Evolutionary conservation across 1,140 invertebrate species (phyloP), one percentile per base, ranked within the genome.

Genomic region (Lucilia cuprina): DNA sequence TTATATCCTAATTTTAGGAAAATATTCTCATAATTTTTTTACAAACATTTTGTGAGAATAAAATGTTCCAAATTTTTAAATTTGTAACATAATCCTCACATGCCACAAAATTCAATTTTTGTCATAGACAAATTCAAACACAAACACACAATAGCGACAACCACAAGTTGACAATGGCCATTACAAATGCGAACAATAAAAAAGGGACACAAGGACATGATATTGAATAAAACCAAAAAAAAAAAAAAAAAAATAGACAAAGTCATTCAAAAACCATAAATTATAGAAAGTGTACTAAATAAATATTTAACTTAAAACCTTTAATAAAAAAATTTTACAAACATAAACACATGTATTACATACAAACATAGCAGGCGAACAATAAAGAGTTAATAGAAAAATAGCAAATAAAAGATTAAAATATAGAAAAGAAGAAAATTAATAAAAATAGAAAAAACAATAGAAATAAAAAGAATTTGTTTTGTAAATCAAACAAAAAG

Each of bases 271-370:
- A 70, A 80, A 80, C 41, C 41, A 80, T 50, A 80, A 50, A 80
- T 80, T 80, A 80, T 80, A 13, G 77, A 80, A 80, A 80, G 77
- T 80, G 77, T 19, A 80, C 41, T 49, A 80, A 80, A 80, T 80
- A 80, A 80, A 80, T 49, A 80, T 80, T 80, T 80, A 70, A 70
- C 65, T 12, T 70, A 21, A 60, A 25, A 10, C 65, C 65, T 70
- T 70, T 70, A 21, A 19, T 70, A 70, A 70, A 19, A 21, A 65
- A 30, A 30, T 30, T 30, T 30, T 30, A 30, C 25, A 30, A 30
- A 30, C 25, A 30, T 30, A 30, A 30, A 30, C 25, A 30, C 25
- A 30, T 30, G 25, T 30, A 30, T 30, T 30, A 30, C 25, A 30
- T 30, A 30, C 25, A 30, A 8, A 7, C 65, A 21, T 25, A 60